Base-by-base conservation (phyloP, 2,113 vertebrate species). In the Apeltes quadracus region DNA sequence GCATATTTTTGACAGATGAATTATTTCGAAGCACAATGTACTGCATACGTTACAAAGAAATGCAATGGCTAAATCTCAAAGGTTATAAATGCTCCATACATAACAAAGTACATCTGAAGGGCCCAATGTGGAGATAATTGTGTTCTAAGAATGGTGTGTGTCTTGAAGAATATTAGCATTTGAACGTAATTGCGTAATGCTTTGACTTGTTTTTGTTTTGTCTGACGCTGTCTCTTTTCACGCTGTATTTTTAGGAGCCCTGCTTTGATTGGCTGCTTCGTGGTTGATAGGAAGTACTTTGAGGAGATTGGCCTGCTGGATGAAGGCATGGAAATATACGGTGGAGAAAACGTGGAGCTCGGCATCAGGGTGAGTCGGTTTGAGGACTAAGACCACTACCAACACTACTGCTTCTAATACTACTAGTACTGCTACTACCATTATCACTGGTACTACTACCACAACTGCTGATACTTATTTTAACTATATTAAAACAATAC, bases 261-360 rank as follows among this genome's bases (percentile, higher is more conserved):
- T 1, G 92, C 93, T 83, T 61, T 93, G 72, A 94, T 93, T 85
- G 94, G 93, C 38, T 93, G 93, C 89, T 74, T 94, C 65, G 91
- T 93, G 63, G 93, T 92, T 14, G 82, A 93, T 63, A 91, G 93
- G 79, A 89, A 89, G 61, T 95, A 94, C 88, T 90, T 95, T 83
- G 92, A 85, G 79, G 90, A 95, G 86, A 95, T 93, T 2, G 92
- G 93, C 23, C 85, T 92, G 32, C 75, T 95, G 22, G 94, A 94
- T 15, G 80, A 91, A 38, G 94, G 93, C 14, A 95, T 95, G 94
- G 86, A 93, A 32, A 85, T 94, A 72, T 96, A 93, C 1, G 93
- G 95, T 23, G 94, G 93, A 61, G 93, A 95, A 69, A 95, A 95
- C 7, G 93, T 95, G 76, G 94, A 94, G 72, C 90, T 94, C 15